Percentiles rank a stretch among this genome's conserved stretches.
These are phyloP conservation scores for Rhinopomastus cyanomelas DNA, from an alignment of 2,113 vertebrate species.

Conservation along the genomic window DNA sequence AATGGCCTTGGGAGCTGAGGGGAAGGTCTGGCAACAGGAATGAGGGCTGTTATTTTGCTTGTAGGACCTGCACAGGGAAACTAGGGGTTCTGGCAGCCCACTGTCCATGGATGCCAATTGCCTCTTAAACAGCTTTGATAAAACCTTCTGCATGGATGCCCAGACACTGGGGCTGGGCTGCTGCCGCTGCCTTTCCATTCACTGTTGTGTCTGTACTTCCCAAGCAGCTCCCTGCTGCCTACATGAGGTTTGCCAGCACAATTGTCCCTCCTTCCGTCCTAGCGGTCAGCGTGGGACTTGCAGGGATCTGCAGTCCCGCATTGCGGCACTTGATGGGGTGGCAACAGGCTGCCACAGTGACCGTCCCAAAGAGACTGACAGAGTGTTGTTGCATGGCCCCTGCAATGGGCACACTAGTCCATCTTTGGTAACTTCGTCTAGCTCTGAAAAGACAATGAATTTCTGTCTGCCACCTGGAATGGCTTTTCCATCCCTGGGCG, in stretches of 20 bases:
- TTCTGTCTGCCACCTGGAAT: not conserved
- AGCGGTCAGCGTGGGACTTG: not conserved
- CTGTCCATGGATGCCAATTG: accelerated
- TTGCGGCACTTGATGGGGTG: constrained; percentile 30
- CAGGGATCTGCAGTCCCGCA: constrained; percentile 50
- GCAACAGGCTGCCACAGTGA: not conserved
- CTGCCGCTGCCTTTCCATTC: not conserved
- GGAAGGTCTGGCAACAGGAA: not conserved
- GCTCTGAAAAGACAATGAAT: not conserved
- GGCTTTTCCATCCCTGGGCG: not conserved
- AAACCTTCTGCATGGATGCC: not conserved
- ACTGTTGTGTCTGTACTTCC: accelerated
- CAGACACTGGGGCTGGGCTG: not conserved
- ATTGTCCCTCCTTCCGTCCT: not conserved
- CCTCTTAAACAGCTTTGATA: not conserved
- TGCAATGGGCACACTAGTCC: not conserved
- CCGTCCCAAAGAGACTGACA: not conserved
- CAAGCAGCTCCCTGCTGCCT: not conserved
- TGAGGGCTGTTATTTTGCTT: not conserved
- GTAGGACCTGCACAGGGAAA: not conserved
- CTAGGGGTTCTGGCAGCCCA: not conserved
- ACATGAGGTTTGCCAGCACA: not conserved
- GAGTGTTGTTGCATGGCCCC: not conserved
- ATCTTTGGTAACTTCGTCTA: not conserved
- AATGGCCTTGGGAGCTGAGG: not conserved